phyloP scores from a whole-genome alignment of 2,113 vertebrate species.

The Chamaea fasciata region DNA sequence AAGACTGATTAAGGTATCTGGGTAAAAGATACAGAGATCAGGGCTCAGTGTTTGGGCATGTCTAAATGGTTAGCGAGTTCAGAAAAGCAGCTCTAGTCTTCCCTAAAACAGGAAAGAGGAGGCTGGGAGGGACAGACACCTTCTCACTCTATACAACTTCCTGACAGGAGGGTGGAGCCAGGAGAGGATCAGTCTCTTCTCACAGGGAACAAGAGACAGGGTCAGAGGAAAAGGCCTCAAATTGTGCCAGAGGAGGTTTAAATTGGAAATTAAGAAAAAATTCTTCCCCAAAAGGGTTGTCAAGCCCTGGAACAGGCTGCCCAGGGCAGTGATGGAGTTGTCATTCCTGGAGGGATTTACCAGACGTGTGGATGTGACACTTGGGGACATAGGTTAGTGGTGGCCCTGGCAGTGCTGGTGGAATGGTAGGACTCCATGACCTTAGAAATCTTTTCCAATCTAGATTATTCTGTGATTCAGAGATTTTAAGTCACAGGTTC shows the following conservation, averaged over 20 bases:
- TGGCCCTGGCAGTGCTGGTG: not conserved
- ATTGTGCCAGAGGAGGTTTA: not conserved
- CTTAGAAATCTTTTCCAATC: not conserved
- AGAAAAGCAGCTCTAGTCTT: not conserved
- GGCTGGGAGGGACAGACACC: fast-evolving
- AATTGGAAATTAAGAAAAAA: not conserved
- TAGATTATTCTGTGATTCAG: not conserved
- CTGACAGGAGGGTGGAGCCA: not conserved
- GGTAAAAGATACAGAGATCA: not conserved
- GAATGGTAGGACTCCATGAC: not conserved
- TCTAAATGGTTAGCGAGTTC: not conserved
- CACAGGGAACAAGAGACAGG: not conserved
- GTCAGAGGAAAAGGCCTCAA: not conserved
- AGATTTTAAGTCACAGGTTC: not conserved
- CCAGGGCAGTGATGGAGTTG: not conserved
- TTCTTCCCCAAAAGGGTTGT: not conserved
- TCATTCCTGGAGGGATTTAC: not conserved
- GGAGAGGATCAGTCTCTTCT: not conserved
- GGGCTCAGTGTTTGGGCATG: not conserved
- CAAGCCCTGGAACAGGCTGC: not conserved
- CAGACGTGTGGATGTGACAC: not conserved
- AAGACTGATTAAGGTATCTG: not conserved
- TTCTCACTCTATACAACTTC: not conserved
- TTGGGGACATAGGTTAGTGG: not conserved
- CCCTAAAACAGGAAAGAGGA: not conserved